Percentiles rank a stretch among this genome's conserved stretches.
phyloP scores from a whole-genome alignment of 2,797 vertebrate genomes.

The Hippoglossus hippoglossus region DNA sequence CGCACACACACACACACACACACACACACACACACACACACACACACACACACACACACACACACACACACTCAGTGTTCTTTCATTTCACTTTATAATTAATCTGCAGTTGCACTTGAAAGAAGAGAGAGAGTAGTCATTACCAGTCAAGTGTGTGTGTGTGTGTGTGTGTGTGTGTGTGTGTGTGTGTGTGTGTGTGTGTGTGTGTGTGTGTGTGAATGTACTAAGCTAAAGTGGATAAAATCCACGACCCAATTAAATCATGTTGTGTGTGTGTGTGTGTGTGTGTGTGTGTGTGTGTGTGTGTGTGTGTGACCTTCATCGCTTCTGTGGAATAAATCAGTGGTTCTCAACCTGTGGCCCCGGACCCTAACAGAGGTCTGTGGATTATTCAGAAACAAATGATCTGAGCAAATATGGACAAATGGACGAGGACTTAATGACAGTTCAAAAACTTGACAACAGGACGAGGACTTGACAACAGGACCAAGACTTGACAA shows the following conservation, averaged over 20 bases:
- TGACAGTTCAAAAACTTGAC: too few species aligned
- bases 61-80: slow-evolving; percentile 26
- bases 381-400: too few species aligned
- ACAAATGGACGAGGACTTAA: too few species aligned
- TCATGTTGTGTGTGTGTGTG: slow-evolving; percentile 3
- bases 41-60: slow-evolving; percentile 24
- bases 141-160: slow-evolving; percentile 21
- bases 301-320: slow-evolving; percentile 33
- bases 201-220: slow-evolving; percentile 13
- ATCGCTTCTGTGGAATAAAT: slow-evolving; percentile 2
- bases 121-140: slow-evolving; percentile 61
- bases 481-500: too few species aligned
- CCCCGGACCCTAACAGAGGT: not conserved
- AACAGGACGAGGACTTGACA: too few species aligned
- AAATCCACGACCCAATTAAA: slow-evolving; percentile 64
- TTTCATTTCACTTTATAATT: slow-evolving; percentile 71
- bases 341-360: slow-evolving; percentile 15
- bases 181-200: slow-evolving; percentile 7
- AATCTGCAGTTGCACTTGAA: slow-evolving; percentile 60
- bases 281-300: slow-evolving; percentile 5
- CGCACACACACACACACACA: slow-evolving; percentile 23
- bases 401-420: too few species aligned
- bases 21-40: slow-evolving; percentile 20
- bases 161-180: slow-evolving; percentile 9
- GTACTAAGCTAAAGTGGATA: slow-evolving; percentile 55